Evolutionary conservation across 1,140 invertebrate genomes (phyloP).

Genomic region (Archegozetes longisetosus): DNA sequence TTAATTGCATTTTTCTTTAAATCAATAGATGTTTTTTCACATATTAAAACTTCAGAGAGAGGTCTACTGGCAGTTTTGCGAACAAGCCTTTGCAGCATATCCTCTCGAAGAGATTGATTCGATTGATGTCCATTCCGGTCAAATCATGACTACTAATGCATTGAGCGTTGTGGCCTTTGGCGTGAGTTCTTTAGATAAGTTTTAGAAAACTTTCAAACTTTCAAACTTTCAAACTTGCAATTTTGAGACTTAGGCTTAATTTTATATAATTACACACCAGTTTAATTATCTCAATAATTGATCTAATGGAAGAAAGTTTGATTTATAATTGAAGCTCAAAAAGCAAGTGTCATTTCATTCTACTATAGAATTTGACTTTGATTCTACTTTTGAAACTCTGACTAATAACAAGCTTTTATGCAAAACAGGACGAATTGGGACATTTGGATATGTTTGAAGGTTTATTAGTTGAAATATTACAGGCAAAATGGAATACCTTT

Average conservation of each 20-base stretch:
- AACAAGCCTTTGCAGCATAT: conserved; percentile 90
- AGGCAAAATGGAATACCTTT: conserved; percentile 96
- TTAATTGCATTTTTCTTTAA: neutral
- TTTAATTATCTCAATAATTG: no score
- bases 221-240: no score
- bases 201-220: neutral
- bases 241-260: no score
- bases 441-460: conserved; percentile 93
- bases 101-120: conserved; percentile 91
- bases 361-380: neutral
- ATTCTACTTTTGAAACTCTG: neutral
- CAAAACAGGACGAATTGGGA: conserved; percentile 63
- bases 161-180: conserved; percentile 97
- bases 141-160: conserved; percentile 81
- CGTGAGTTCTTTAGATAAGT: conserved; percentile 37
- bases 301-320: no score
- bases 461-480: conserved; percentile 74
- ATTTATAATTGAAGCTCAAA: no score
- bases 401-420: no score
- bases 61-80: conserved; percentile 91
- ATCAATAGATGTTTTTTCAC: conserved; percentile 70
- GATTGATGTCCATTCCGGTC: conserved; percentile 73
- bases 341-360: conserved; percentile 1
- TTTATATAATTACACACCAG: no score
- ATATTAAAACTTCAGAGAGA: conserved; percentile 84